These are phyloP conservation scores for Hexactinellida sp. DNA, from an alignment of 37 sponge, comb jelly and placozoan species.

Conservation along the genomic window DNA sequence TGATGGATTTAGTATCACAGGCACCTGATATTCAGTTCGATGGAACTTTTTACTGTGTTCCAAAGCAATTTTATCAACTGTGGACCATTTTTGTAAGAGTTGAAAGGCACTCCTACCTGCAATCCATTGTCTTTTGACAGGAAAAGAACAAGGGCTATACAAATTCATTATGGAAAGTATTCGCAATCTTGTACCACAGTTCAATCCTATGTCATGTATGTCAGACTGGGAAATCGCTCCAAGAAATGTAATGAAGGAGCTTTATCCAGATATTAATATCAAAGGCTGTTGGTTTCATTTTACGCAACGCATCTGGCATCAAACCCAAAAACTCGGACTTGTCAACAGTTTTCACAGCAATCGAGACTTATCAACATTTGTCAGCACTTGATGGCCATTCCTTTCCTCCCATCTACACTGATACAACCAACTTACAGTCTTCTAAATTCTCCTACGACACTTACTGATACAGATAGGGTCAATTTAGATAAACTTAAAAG, in stretches of 20 bases:
- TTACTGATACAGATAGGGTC: neutral
- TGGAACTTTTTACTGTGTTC: neutral
- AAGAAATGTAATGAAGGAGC: neutral
- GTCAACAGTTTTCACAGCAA: neutral
- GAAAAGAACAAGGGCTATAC: neutral
- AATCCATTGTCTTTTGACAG: neutral
- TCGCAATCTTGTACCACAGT: neutral
- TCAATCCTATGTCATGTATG: neutral
- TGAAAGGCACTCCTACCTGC: neutral
- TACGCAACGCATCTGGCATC: neutral
- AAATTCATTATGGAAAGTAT: neutral
- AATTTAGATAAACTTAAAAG: neutral
- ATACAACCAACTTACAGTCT: neutral
- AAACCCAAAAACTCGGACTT: neutral
- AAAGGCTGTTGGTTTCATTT: neutral
- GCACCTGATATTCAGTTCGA: neutral
- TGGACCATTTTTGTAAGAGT: neutral
- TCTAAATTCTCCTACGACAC: neutral
- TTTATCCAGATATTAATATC: neutral
- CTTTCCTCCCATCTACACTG: neutral
- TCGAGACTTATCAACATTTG: neutral
- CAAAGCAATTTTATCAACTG: neutral
- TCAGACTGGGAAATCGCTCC: neutral
- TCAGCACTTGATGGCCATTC: neutral
- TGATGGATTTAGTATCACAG: neutral